Evolutionary conservation across 2,797 vertebrate species (phyloP).

Genomic region (Paratrypauchen microcephalus): DNA sequence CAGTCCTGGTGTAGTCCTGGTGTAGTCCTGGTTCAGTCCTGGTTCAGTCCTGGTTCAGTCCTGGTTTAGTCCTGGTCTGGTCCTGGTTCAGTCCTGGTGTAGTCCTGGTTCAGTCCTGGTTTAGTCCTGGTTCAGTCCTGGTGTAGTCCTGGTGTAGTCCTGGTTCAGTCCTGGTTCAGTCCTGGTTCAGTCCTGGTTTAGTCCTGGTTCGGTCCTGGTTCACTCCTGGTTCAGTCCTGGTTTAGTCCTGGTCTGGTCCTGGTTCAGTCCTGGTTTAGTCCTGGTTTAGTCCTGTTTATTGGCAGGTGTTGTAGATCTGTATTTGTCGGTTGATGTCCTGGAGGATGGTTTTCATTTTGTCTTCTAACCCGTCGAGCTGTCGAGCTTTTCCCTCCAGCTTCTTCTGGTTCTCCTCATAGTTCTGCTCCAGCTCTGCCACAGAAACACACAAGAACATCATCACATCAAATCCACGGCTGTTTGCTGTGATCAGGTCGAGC

Average conservation of each 20-base stretch:
- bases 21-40: neutral
- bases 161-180: too few relatives aligned
- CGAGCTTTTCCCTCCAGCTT: constrained; percentile 88
- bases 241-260: neutral
- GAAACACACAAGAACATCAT: neutral
- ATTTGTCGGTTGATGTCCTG: constrained; percentile 94
- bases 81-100: neutral
- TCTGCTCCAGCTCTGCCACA: constrained; percentile 85
- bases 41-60: constrained; percentile 73
- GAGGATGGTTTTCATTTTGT: constrained; percentile 91
- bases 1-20: too few relatives aligned
- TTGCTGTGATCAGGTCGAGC: too few relatives aligned
- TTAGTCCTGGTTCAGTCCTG: constrained; percentile 73
- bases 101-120: neutral
- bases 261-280: neutral
- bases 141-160: neutral
- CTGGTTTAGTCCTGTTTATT: constrained; percentile 67
- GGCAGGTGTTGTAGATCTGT: constrained; percentile 98
- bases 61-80: too few relatives aligned
- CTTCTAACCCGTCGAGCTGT: constrained; percentile 92
- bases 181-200: neutral
- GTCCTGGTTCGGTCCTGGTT: too few relatives aligned
- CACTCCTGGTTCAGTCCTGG: neutral
- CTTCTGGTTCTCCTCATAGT: constrained; percentile 89
- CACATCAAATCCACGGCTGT: too few relatives aligned